These are phyloP conservation scores for Vesta saturnalis DNA, from an alignment of 2,888 invertebrate genomes.

Conservation along the genomic window DNA sequence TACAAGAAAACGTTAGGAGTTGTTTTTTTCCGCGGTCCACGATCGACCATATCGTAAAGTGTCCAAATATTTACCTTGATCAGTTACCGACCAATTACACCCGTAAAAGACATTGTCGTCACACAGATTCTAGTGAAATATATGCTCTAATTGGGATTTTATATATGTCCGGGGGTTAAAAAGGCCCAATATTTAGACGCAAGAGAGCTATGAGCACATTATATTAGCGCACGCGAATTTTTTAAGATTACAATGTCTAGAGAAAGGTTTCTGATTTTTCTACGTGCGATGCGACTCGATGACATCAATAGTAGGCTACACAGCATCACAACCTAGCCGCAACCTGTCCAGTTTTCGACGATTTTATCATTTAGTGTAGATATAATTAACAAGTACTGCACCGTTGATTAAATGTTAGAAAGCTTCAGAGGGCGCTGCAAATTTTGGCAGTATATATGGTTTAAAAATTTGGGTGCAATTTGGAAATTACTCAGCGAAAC, in stretches of 20 bases:
- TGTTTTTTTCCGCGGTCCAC: too few relatives aligned
- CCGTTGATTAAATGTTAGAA: neutral
- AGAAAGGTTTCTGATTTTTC: slow-evolving; percentile 16
- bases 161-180: slow-evolving; percentile 15
- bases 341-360: slow-evolving; percentile 3
- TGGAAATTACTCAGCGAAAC: neutral
- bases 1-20: too few relatives aligned
- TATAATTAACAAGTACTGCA: slow-evolving; percentile 2
- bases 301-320: slow-evolving; percentile 10
- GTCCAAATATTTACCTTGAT: slow-evolving; percentile 24
- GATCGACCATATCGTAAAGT: slow-evolving; percentile 25
- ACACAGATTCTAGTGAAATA: slow-evolving; percentile 23
- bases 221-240: slow-evolving; percentile 7
- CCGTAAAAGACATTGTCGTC: slow-evolving; percentile 20
- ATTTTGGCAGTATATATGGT: neutral
- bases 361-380: slow-evolving; percentile 7
- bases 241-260: slow-evolving; percentile 23
- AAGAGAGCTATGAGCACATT: slow-evolving; percentile 5
- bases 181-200: slow-evolving; percentile 22
- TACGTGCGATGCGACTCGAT: slow-evolving; percentile 16
- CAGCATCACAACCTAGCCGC: slow-evolving; percentile 6
- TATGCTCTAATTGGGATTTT: slow-evolving; percentile 18
- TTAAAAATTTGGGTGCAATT: slow-evolving; percentile 2
- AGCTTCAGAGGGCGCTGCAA: neutral
- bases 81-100: slow-evolving; percentile 24